Evolutionary conservation across 2,888 invertebrate species (phyloP), one percentile per base, ranked within the genome.

Genomic region (Leucophenga maculata): DNA sequence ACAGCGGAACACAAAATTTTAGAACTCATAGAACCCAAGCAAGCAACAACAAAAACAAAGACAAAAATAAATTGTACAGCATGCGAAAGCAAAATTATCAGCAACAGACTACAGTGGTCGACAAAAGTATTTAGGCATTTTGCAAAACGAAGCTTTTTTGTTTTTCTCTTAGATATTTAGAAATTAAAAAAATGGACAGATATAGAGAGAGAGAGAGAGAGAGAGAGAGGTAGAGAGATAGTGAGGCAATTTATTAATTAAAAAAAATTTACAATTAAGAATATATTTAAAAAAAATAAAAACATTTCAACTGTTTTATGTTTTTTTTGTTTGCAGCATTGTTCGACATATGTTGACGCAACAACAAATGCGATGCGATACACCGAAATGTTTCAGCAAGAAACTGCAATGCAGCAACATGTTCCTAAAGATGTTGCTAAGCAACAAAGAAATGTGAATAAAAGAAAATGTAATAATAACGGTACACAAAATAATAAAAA

Each of bases 1-100:
- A 78, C 75, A 76, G 74, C 83, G 80, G 78, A 80, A 76, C 76
- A 72, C 79, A 83, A n/a, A n/a, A n/a, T n/a, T n/a, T 83, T 81
- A 78, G 81, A 79, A 71, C 72, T 77, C 50, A 18, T 3, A 39
- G 39, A 50, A 50, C 50, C 50, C 50, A 50, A 1, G 11, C 26
- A 39, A 6, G 39, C 11, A 50, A 13, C 6, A 50, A 16, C 14
- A 50, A 18, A n/a, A n/a, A n/a, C n/a, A n/a, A 50, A 4, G 11
- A 13, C 6, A n/a, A 50, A 50, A 2, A n/a, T 13, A 8, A n/a
- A 50, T 16, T 16, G 13, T 50, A 8, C 16, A n/a, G 50, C 50
- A 50, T 50, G 50, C 50, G 8, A 26, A 59, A 39, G 11, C 39
- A 39, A 39, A 39, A 39, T 26, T 26, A 26, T 26, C 26, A 3